Conservation (phyloP, 2,797 vertebrate genomes). For the Perodicticus potto region DNA sequence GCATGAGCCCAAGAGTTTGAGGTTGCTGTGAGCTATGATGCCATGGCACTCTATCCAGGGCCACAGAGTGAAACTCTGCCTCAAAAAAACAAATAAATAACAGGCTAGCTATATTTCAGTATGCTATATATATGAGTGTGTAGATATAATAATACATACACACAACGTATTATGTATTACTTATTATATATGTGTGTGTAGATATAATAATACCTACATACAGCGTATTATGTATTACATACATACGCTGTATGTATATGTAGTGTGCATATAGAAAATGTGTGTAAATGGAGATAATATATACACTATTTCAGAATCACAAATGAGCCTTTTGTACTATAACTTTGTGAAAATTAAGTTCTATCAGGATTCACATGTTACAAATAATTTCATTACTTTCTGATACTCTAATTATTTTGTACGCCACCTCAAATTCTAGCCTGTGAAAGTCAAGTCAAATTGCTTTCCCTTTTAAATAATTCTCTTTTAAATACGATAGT, state of each 20-base stretch:
- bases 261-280: not conserved
- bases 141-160: not conserved
- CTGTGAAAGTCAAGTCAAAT: slow-evolving; percentile 19
- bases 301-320: not conserved
- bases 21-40: too few relatives aligned
- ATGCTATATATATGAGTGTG: too few relatives aligned
- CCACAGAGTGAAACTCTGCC: too few relatives aligned
- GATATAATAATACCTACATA: not conserved
- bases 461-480: not conserved
- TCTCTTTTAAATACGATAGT: slow-evolving; percentile 54
- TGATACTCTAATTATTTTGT: not conserved
- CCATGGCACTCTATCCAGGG: too few relatives aligned
- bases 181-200: too few relatives aligned
- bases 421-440: not conserved
- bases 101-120: not conserved
- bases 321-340: not conserved
- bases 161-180: too few relatives aligned
- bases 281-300: not conserved
- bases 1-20: too few relatives aligned
- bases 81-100: not conserved
- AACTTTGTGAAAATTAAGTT: not conserved
- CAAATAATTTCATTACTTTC: slow-evolving; percentile 55
- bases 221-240: too few relatives aligned
- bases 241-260: too few relatives aligned
- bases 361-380: not conserved